Percentiles rank a stretch among this genome's conserved stretches.
phyloP scores from a whole-genome alignment of 2,888 invertebrate species.

The Mythimna impura region DNA sequence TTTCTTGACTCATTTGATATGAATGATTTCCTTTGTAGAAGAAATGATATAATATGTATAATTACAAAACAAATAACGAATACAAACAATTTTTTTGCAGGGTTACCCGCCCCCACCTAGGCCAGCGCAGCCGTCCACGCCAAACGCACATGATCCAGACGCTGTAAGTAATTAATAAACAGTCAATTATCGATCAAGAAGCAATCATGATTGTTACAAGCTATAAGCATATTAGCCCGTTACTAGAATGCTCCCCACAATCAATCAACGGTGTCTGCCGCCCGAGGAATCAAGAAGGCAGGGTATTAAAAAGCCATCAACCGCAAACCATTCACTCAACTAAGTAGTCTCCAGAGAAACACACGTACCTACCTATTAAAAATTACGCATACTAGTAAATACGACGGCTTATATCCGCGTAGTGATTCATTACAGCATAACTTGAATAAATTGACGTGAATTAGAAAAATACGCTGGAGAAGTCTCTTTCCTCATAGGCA shows the following conservation, averaged over 20 bases:
- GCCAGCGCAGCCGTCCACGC: conserved; percentile 94
- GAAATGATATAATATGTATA: neutral
- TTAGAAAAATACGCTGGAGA: conserved; percentile 14
- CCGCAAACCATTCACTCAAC: conserved; percentile 56
- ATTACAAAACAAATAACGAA: conserved; percentile 3
- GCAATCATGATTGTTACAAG: conserved; percentile 52
- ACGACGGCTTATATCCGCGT: conserved; percentile 30
- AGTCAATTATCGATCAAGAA: conserved; percentile 52
- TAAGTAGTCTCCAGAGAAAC: conserved; percentile 42
- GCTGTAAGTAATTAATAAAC: conserved; percentile 90
- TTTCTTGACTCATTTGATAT: neutral
- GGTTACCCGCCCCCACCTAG: conserved; percentile 93
- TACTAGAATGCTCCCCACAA: conserved; percentile 61
- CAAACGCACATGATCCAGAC: conserved; percentile 94
- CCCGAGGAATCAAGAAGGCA: conserved; percentile 72
- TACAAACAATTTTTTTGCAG: conserved; percentile 78
- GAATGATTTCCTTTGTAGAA: neutral
- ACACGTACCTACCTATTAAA: conserved; percentile 36
- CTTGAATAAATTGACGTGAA: conserved; percentile 19
- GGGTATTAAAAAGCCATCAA: conserved; percentile 79
- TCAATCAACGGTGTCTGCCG: conserved; percentile 73
- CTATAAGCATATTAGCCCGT: conserved; percentile 38
- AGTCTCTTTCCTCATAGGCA: conserved; percentile 32
- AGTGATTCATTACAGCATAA: conserved; percentile 46
- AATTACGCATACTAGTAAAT: conserved; percentile 43